Conservation (phyloP, 2,797 vertebrate species). For the Sebastes taczanowskii region DNA sequence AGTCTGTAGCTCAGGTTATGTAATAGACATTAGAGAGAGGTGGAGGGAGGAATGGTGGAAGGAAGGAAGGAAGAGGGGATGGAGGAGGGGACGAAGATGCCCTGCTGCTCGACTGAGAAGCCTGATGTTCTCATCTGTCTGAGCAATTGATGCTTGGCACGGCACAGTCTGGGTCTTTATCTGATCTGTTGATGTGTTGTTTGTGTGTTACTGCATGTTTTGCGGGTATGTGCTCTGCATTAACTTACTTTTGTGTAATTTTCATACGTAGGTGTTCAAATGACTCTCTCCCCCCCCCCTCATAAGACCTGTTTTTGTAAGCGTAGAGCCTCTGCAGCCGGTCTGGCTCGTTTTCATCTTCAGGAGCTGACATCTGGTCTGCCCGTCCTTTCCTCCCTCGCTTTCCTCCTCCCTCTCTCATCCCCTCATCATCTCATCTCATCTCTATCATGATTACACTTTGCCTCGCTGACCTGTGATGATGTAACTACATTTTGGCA, state of each 20-base stretch:
- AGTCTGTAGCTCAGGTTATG: slow-evolving; percentile 59
- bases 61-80: slow-evolving; percentile 16
- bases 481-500: slow-evolving; percentile 79
- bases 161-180: neutral
- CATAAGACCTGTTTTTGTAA: slow-evolving; percentile 19
- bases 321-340: slow-evolving; percentile 10
- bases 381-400: slow-evolving; percentile 26
- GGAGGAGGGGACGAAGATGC: slow-evolving; percentile 28
- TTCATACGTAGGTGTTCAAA: neutral
- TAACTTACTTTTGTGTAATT: neutral
- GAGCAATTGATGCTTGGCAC: slow-evolving; percentile 27
- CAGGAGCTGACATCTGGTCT: slow-evolving; percentile 72
- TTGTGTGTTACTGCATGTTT: neutral
- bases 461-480: slow-evolving; percentile 70
- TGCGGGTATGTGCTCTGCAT: neutral
- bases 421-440: slow-evolving; percentile 65
- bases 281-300: neutral
- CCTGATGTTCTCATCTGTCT: slow-evolving; percentile 42
- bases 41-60: slow-evolving; percentile 23
- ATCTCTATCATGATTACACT: slow-evolving; percentile 75
- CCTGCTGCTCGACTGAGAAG: slow-evolving; percentile 26
- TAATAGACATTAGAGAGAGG: slow-evolving; percentile 61
- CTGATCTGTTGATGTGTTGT: neutral
- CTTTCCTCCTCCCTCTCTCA: slow-evolving; percentile 32
- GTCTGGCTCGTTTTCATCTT: slow-evolving; percentile 62